Evolutionary conservation across 2,113 vertebrate species (phyloP).

Genomic region (Rallus limicola): DNA sequence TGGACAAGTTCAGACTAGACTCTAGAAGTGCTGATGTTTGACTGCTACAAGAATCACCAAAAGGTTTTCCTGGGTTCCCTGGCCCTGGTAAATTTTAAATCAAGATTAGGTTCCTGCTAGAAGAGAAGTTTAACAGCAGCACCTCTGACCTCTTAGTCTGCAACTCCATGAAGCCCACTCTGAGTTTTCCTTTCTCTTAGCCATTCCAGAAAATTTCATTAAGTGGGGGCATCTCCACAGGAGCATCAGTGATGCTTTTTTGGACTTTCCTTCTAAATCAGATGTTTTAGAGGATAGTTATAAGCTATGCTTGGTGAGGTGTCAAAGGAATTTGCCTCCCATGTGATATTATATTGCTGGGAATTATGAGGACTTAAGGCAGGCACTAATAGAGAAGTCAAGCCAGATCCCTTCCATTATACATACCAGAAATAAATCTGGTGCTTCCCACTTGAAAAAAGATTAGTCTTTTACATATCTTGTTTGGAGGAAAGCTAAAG

Average conservation of each 20-base stretch:
- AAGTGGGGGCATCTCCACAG: background rate
- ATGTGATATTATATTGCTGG: background rate
- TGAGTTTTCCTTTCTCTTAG: background rate
- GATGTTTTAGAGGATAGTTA: background rate
- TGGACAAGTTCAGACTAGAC: constrained; percentile 9
- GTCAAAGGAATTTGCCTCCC: background rate
- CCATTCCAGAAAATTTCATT: background rate
- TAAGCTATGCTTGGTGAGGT: background rate
- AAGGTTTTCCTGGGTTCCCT: background rate
- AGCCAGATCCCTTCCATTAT: background rate
- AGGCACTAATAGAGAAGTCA: background rate
- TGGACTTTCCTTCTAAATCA: background rate
- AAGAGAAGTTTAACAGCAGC: background rate
- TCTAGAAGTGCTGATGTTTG: background rate
- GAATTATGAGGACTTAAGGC: background rate
- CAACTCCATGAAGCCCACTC: background rate
- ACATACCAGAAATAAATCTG: background rate
- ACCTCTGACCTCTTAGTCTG: background rate
- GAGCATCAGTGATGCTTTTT: background rate
- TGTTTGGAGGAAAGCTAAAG: background rate
- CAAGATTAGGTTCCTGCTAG: background rate
- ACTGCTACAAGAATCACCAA: background rate
- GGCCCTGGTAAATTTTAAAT: background rate
- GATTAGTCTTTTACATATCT: background rate
- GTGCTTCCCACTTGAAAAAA: background rate